These are phyloP conservation scores for Nyctibius grandis DNA, from an alignment of 2,797 vertebrate genomes.

Conservation along the genomic window DNA sequence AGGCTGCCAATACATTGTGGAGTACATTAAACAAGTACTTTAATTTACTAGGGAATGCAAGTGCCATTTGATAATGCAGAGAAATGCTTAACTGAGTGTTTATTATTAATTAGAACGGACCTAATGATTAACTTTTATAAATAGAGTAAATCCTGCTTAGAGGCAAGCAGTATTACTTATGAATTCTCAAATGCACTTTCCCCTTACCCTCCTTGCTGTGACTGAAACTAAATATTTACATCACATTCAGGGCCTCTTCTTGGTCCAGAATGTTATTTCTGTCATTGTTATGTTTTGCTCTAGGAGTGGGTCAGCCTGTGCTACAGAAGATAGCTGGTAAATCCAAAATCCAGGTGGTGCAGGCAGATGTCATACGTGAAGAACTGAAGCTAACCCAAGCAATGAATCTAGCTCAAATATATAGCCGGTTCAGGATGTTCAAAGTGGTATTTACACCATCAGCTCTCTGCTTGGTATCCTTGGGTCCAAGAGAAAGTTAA, in stretches of 20 bases:
- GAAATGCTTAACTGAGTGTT: slow-evolving; percentile 17
- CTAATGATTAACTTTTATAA: slow-evolving; percentile 46
- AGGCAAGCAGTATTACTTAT: not conserved
- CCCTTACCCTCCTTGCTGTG: not conserved
- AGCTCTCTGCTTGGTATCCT: not conserved
- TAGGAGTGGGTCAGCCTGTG: not conserved
- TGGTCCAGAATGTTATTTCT: not conserved
- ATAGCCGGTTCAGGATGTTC: not conserved
- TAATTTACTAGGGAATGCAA: not conserved
- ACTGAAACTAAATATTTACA: slow-evolving; percentile 36
- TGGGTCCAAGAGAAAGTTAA: not conserved
- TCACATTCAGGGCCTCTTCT: not conserved
- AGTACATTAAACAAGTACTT: not conserved
- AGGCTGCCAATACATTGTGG: not conserved
- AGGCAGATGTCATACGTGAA: not conserved
- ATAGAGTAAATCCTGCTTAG: not conserved
- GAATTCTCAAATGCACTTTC: not conserved
- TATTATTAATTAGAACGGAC: slow-evolving; percentile 29
- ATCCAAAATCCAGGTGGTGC: not conserved
- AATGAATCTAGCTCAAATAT: not conserved
- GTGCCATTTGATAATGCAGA: not conserved
- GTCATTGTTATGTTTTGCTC: not conserved
- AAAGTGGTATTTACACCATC: not conserved
- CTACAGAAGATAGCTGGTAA: not conserved
- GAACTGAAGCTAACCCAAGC: not conserved